Base-by-base conservation (phyloP, 2,888 invertebrate species). In the Stegophylla sp. region DNA sequence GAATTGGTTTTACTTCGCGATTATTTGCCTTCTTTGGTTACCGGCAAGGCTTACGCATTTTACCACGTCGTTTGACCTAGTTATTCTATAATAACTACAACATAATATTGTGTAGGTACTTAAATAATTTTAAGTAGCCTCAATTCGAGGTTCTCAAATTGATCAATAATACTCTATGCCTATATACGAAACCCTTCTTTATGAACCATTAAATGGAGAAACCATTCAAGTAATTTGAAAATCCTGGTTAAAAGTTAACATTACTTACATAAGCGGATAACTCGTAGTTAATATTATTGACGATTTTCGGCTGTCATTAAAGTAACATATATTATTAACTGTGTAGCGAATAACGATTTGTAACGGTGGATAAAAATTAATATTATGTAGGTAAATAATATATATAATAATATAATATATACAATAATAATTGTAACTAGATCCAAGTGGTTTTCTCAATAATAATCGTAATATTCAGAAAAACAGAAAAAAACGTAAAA, bases 151-250 rank as follows among this genome's bases (percentile, higher is more conserved):
- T 66, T 45, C 43, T 26, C 26, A 23, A 67, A 45, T 26, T 67
- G 45, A 15, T 45, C 26, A 26, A 26, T 23, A 56, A 56, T n/a
- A n/a, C n/a, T n/a, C n/a, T n/a, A n/a, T n/a, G n/a, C n/a, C 23
- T 10, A 4, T 20, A 10, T 20, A 67, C 45, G 45, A 45, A 67
- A 67, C 66, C 66, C 17, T 67, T 67, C 23, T 67, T 67, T 45
- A 17, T 3, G 45, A 45, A 45, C 66, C 26, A 26, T 66, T 45
- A 66, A 66, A 66, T 26, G 66, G 23, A 43, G 66, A 66, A 66
- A 23, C 66, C 66, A 4, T 67, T 26, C 43, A 67, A 45, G 66
- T 67, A 45, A 45, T 45, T 45, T 13, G 23, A 56, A 56, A 56
- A 56, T 56, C 56, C 23, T 20, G 23, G 56, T 56, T 12, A 56